Percentiles rank a stretch among this genome's conserved stretches.
Evolutionary conservation across 2,888 invertebrate species (phyloP).

Genomic region (Empis stercorea): DNA sequence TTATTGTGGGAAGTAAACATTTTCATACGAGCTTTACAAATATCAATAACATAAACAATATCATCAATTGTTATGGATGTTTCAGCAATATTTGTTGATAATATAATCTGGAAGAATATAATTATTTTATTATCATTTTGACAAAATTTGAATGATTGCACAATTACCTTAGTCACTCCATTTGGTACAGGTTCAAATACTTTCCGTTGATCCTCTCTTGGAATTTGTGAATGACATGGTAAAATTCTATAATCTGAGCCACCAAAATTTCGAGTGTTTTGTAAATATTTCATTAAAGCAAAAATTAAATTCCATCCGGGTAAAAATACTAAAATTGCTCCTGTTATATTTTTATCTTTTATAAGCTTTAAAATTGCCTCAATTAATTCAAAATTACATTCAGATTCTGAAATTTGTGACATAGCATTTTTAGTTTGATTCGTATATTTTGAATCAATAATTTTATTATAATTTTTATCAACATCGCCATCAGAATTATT

Average conservation of each 20-base stretch:
- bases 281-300: constrained; percentile 73
- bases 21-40: constrained; percentile 95
- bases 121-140: background rate
- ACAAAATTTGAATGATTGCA: background rate
- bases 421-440: constrained; percentile 55
- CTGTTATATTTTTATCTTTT: constrained; percentile 47
- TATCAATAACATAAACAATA: constrained; percentile 94
- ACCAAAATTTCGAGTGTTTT: constrained; percentile 60
- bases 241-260: constrained; percentile 58
- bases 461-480: constrained; percentile 67
- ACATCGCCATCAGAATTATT: constrained; percentile 45
- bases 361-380: constrained; percentile 64
- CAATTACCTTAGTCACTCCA: constrained; percentile 66
- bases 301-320: constrained; percentile 98
- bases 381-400: constrained; percentile 82
- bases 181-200: constrained; percentile 81
- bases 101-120: constrained; percentile 55
- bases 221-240: constrained; percentile 95
- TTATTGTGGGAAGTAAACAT: constrained; percentile 97
- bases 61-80: constrained; percentile 98
- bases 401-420: constrained; percentile 73
- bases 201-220: constrained; percentile 84
- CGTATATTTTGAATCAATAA: constrained; percentile 37
- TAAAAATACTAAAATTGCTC: constrained; percentile 84
- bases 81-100: constrained; percentile 97